A percentile compares a stretch with the other conserved stretches of the same genome.
phyloP scores from a whole-genome alignment of 2,797 vertebrate species.

The Lagodon rhomboides region DNA sequence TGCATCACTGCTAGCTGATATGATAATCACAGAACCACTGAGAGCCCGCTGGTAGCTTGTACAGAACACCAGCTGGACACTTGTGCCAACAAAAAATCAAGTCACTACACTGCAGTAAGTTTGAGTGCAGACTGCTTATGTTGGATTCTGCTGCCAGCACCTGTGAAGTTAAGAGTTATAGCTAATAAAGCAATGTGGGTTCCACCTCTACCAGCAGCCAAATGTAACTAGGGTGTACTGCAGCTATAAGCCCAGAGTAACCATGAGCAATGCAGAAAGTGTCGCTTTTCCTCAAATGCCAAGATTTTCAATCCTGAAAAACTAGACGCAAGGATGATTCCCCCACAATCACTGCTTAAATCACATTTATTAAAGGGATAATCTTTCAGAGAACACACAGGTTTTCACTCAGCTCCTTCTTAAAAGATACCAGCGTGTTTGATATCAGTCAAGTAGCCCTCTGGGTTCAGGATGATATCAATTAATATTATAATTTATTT shows the following conservation, averaged over 20 bases:
- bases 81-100: constrained; percentile 25
- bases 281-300: background rate
- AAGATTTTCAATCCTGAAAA: background rate
- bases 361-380: background rate
- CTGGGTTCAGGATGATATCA: background rate
- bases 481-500: background rate
- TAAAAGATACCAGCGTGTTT: background rate
- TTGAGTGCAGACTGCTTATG: background rate
- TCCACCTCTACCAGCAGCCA: background rate
- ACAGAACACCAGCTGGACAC: constrained; percentile 2
- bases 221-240: background rate
- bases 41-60: constrained; percentile 16
- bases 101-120: background rate
- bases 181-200: background rate
- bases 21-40: constrained; percentile 29
- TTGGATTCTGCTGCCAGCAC: background rate
- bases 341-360: background rate
- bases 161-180: background rate
- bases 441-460: background rate
- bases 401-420: constrained; percentile 7
- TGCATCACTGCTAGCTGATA: constrained; percentile 22
- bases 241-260: background rate
- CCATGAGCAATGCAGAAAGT: background rate
- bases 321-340: background rate
- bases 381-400: background rate